Conservation (phyloP, 2,113 vertebrate genomes). For the Otus sunia region DNA sequence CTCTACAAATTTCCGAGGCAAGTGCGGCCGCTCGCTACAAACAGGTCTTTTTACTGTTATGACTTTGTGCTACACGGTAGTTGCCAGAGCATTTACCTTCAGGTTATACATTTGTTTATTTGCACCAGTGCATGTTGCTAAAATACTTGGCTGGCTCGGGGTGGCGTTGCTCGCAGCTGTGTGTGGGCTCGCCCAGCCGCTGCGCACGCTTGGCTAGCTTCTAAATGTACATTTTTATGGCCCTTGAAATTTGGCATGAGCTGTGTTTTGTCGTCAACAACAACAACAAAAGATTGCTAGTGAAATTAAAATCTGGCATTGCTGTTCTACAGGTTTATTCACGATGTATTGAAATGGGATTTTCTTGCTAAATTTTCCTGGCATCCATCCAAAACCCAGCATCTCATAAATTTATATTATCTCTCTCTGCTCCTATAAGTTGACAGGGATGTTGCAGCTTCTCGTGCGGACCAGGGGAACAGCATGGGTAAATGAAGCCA, state of each 20-base stretch:
- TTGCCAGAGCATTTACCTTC: not conserved
- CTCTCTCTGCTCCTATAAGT: not conserved
- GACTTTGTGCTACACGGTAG: rapidly evolving
- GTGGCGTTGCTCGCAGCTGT: not conserved
- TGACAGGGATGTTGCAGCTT: not conserved
- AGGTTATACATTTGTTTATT: not conserved
- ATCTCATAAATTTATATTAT: slow-evolving; percentile 28
- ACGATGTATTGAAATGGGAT: not conserved
- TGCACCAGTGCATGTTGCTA: not conserved
- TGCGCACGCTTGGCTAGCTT: not conserved
- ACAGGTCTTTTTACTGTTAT: rapidly evolving
- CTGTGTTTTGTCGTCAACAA: not conserved
- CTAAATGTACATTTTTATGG: not conserved
- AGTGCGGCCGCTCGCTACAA: rapidly evolving
- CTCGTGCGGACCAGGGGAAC: not conserved
- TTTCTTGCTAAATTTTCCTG: slow-evolving; percentile 27
- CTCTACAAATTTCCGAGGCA: not conserved
- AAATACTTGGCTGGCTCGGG: not conserved
- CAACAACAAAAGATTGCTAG: not conserved
- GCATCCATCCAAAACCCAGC: not conserved
- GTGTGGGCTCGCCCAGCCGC: not conserved
- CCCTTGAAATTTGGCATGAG: slow-evolving; percentile 16
- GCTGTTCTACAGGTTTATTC: not conserved
- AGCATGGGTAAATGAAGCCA: not conserved
- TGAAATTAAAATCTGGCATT: slow-evolving; percentile 8